A percentile compares a stretch with the other conserved stretches of the same genome.
Conservation (phyloP, 2,797 vertebrate species). For the Lepilemur septentrionalis region DNA sequence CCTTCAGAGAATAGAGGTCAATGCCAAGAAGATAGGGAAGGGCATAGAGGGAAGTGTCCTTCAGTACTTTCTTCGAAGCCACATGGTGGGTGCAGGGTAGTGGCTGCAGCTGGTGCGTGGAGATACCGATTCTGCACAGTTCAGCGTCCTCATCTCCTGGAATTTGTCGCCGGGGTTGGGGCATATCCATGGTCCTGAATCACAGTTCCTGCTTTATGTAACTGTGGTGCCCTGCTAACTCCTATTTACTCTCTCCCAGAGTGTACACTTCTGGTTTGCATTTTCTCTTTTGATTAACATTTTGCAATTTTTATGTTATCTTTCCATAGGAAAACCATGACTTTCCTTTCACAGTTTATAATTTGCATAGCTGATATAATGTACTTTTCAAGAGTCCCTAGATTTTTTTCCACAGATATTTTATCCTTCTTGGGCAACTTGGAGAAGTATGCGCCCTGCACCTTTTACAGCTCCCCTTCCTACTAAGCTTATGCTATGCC, state of each 20-base stretch:
- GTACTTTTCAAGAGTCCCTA: not conserved
- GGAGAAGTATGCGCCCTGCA: not conserved
- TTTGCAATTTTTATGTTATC: not conserved
- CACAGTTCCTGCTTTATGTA: not conserved
- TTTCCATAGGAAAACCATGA: not conserved
- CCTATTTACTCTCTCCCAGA: not conserved
- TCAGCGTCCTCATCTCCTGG: not conserved
- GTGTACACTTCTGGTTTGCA: not conserved
- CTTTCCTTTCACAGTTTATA: not conserved
- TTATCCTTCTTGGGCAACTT: not conserved
- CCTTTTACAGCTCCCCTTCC: not conserved
- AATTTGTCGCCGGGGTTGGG: not conserved
- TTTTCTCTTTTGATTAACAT: not conserved
- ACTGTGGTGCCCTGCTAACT: not conserved
- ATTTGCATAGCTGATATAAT: not conserved
- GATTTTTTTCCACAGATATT: not conserved
- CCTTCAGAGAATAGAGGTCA: not conserved
- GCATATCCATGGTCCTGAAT: slow-evolving; percentile 58
- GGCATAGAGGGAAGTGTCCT: fast-evolving
- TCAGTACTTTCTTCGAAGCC: not conserved
- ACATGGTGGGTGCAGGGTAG: not conserved
- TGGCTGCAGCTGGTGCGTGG: not conserved
- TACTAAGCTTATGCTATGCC: not conserved
- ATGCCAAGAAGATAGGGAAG: not conserved
- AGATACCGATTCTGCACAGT: not conserved